A percentile compares a stretch with the other conserved stretches of the same genome.
phyloP scores from a whole-genome alignment of 2,113 vertebrate species.

The Heloderma charlesbogerti region DNA sequence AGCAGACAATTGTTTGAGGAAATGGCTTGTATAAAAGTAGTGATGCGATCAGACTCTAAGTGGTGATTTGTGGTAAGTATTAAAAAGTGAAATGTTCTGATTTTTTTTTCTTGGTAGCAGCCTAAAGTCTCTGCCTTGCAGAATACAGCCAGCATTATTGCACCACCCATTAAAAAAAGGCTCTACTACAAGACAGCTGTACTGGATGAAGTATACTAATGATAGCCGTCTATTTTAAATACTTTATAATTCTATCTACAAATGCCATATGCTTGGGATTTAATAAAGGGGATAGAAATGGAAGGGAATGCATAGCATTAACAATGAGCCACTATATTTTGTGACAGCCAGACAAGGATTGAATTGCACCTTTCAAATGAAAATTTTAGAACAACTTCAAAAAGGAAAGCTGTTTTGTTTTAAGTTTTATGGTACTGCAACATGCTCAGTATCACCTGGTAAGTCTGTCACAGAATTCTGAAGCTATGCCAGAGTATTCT shows the following conservation, averaged over 20 bases:
- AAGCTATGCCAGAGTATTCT: neutral
- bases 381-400: neutral
- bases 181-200: neutral
- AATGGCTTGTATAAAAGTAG: slow-evolving; percentile 47
- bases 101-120: neutral
- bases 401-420: neutral
- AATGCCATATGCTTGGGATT: accelerated
- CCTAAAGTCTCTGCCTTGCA: accelerated
- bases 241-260: neutral
- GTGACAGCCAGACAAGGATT: accelerated
- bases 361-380: neutral
- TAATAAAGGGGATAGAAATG: neutral
- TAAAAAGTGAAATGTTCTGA: neutral
- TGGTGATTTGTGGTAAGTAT: slow-evolving; percentile 37
- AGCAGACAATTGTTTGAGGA: slow-evolving; percentile 54
- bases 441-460: neutral
- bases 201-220: accelerated
- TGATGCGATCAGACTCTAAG: neutral
- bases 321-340: neutral
- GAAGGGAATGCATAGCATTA: neutral
- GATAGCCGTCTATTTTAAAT: neutral
- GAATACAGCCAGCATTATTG: accelerated
- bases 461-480: neutral
- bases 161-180: neutral
- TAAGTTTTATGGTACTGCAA: neutral